phyloP scores from a whole-genome alignment of 2,113 vertebrate genomes.

The Strigops habroptila region DNA sequence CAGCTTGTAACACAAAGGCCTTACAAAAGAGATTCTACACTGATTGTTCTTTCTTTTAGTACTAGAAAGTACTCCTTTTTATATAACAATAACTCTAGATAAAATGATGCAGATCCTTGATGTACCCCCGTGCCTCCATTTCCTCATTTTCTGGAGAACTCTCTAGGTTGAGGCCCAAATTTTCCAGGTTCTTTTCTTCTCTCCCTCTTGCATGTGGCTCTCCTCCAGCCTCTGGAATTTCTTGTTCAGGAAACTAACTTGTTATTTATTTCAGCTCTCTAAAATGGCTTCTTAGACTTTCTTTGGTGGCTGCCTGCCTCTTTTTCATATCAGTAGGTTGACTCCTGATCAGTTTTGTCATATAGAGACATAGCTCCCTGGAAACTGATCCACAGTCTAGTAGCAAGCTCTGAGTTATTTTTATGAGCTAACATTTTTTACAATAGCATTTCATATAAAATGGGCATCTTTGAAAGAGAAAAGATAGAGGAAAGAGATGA shows the following conservation, averaged over 20 bases:
- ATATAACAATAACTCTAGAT: not conserved
- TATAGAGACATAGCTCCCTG: not conserved
- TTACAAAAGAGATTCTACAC: not conserved
- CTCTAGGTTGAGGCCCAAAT: not conserved
- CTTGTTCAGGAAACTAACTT: not conserved
- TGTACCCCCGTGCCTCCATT: not conserved
- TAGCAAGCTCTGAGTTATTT: not conserved
- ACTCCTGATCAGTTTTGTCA: not conserved
- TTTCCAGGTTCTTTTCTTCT: not conserved
- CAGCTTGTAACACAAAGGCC: not conserved
- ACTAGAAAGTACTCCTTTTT: not conserved
- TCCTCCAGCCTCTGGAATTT: not conserved
- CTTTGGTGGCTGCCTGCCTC: not conserved
- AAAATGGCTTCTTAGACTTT: not conserved
- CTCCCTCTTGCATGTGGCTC: not conserved
- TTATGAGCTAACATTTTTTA: not conserved
- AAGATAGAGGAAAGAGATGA: not conserved
- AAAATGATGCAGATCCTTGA: not conserved
- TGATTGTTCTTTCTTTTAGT: not conserved
- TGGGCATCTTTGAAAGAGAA: not conserved
- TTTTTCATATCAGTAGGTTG: not conserved
- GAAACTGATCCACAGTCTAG: not conserved
- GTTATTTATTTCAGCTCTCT: not conserved
- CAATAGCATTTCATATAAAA: not conserved
- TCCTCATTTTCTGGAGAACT: not conserved